Percentiles rank a stretch among this genome's conserved stretches.
Evolutionary conservation across 2,797 vertebrate genomes (phyloP).

Genomic region (Chiropotes sagulatus): DNA sequence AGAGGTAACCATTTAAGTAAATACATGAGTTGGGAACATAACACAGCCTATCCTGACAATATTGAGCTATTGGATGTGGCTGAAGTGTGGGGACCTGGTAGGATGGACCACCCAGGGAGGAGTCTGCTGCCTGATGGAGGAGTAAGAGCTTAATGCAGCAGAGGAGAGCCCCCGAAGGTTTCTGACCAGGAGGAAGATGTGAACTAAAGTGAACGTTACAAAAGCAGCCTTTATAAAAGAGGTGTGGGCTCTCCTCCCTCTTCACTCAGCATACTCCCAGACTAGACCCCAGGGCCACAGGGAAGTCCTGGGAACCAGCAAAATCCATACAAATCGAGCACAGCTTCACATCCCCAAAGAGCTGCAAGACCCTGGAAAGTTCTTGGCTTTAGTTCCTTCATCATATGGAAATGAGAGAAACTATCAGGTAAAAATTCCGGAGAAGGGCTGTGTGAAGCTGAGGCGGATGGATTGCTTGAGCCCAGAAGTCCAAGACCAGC

Average conservation of each 20-base stretch:
- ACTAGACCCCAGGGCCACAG: background rate
- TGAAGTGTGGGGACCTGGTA: background rate
- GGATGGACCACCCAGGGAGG: background rate
- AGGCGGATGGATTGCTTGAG: background rate
- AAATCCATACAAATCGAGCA: too few species aligned
- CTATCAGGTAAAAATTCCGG: background rate
- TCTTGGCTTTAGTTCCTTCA: background rate
- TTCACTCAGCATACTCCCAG: background rate
- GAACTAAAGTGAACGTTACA: background rate
- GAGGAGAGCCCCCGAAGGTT: background rate
- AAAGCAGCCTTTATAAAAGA: background rate
- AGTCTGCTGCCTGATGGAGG: background rate
- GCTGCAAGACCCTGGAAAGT: background rate
- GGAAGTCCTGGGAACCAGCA: background rate
- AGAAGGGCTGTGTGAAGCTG: background rate
- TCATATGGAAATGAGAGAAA: background rate
- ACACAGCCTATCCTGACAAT: background rate
- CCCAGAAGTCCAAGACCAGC: background rate
- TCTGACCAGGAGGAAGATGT: background rate
- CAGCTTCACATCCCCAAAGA: background rate
- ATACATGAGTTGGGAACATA: fast-evolving
- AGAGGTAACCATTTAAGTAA: background rate
- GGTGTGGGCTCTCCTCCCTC: background rate
- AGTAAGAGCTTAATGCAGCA: background rate
- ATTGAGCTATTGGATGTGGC: fast-evolving